Evolutionary conservation across 2,888 invertebrate genomes (phyloP), one percentile per base, ranked within the genome.

Genomic region (Brachycybe producta): DNA sequence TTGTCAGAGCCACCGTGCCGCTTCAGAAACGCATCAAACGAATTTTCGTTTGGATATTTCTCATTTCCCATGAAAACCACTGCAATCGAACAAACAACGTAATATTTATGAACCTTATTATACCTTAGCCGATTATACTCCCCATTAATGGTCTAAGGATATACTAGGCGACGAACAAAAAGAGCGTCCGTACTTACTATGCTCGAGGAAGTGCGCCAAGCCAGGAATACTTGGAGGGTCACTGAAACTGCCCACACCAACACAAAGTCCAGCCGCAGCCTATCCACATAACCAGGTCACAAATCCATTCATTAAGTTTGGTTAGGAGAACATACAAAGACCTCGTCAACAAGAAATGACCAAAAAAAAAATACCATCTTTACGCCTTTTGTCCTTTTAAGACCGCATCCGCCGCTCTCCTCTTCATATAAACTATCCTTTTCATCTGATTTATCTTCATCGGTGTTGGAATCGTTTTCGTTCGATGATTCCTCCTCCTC

Each of bases 21-120:
- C 24, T 45, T 40, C 11, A 86, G 76, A 58, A 80, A 85, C 1
- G 81, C 71, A 68, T 86, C 85, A 61, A 86, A 84, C 57, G 80
- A 81, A 65, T 87, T 87, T 69, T 91, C 90, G 63, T 77, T 74
- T 7, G 83, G 86, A 65, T 81, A 91, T 64, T 87, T 90, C 61
- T 82, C 75, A 57, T 86, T 88, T 28, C 91, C 92, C 90, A 91
- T 91, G 63, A 90, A 92, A 21, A 92, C 82, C 90, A 92, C 53
- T 55, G 15, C n/a, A 36, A 36, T 26, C 19, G 34, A 43, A 1
- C 42, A 23, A 23, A 21, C 15, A 42, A 11, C 8, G 11, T 13
- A 13, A 13, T 13, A 13, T 38, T 13, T 38, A 13, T 13, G 8
- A 11, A 38, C 11, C 39, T 13, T 13, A 13, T 13, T 38, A 13